These are phyloP conservation scores for Solenopsis fugax DNA, from an alignment of 1,140 invertebrate species.

Conservation along the genomic window DNA sequence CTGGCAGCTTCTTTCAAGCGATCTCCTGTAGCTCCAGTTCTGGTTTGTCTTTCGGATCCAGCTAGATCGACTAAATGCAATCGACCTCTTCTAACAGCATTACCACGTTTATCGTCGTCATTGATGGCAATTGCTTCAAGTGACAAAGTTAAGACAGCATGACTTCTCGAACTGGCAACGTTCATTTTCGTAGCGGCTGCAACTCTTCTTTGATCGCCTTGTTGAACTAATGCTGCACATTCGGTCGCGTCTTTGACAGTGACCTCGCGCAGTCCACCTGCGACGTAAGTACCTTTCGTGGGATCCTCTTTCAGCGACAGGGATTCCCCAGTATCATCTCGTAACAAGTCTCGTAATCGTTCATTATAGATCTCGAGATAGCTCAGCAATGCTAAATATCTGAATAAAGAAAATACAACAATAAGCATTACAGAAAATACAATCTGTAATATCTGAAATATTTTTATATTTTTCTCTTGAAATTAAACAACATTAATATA, in stretches of 20 bases:
- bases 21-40: constrained; percentile 95
- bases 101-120: constrained; percentile 85
- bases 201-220: constrained; percentile 92
- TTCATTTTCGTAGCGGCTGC: constrained; percentile 95
- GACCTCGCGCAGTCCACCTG: constrained; percentile 90
- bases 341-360: constrained; percentile 93
- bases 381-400: constrained; percentile 94
- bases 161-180: constrained; percentile 94
- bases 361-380: constrained; percentile 98
- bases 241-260: constrained; percentile 92
- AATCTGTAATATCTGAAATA: no score
- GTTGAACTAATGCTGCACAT: constrained; percentile 91
- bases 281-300: constrained; percentile 82
- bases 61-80: constrained; percentile 97
- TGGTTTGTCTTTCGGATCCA: constrained; percentile 94
- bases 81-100: constrained; percentile 90
- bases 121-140: constrained; percentile 90
- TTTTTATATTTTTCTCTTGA: no score
- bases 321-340: constrained; percentile 85
- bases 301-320: constrained; percentile 84
- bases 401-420: neutral
- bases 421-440: neutral
- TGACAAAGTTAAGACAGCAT: constrained; percentile 97
- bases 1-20: constrained; percentile 97
- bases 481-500: no score